phyloP scores from a whole-genome alignment of 2,888 invertebrate species.

The Chirona hameri region DNA sequence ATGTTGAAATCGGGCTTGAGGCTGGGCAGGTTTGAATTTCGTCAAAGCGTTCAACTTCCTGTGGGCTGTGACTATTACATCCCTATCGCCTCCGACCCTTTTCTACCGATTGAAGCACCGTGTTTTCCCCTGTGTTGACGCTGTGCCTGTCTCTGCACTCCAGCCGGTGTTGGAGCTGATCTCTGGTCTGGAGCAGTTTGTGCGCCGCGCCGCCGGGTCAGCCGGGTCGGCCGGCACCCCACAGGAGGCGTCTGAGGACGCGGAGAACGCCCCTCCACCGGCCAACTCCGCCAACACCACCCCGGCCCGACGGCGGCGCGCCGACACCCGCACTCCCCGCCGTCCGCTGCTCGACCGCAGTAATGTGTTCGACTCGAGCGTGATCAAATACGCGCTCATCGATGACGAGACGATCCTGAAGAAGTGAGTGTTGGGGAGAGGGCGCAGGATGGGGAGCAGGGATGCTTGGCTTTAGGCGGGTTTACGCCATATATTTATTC shows the following conservation, averaged over 20 bases:
- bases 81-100: too few relatives aligned
- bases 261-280: background rate
- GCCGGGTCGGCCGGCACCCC: too few relatives aligned
- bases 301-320: background rate
- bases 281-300: background rate
- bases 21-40: too few relatives aligned
- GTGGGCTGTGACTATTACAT: too few relatives aligned
- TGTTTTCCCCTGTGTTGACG: too few relatives aligned
- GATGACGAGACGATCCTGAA: background rate
- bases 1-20: too few relatives aligned
- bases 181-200: background rate
- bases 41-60: too few relatives aligned
- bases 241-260: background rate
- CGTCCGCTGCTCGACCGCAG: background rate
- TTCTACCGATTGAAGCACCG: too few relatives aligned
- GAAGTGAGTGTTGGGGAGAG: background rate
- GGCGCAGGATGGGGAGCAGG: background rate
- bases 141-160: too few relatives aligned
- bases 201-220: background rate
- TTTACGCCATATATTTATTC: too few relatives aligned
- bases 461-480: too few relatives aligned
- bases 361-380: slow-evolving; percentile 23
- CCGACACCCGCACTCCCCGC: background rate
- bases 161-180: slow-evolving; percentile 25
- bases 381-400: slow-evolving; percentile 9